Conservation (phyloP, 2,797 vertebrate genomes). For the Acrossocheilus wenchowensis region DNA sequence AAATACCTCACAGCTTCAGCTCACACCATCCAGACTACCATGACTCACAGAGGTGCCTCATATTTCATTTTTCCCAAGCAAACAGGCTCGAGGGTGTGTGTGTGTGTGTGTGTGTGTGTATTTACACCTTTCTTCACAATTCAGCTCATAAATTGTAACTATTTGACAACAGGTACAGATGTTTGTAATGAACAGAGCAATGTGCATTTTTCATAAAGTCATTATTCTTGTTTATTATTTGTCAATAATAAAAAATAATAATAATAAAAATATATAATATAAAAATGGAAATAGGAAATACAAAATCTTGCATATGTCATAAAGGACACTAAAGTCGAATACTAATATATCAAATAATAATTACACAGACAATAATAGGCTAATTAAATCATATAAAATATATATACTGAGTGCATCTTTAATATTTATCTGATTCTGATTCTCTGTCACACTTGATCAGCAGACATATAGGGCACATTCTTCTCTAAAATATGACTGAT, state of each 20-base stretch:
- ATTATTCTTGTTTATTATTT: neutral
- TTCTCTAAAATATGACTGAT: neutral
- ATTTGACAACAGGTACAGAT: neutral
- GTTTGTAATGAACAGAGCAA: slow-evolving; percentile 9
- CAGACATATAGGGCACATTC: neutral
- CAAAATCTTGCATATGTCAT: neutral
- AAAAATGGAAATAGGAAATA: neutral
- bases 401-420: neutral
- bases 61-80: slow-evolving; percentile 52
- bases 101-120: neutral
- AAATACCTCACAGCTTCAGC: slow-evolving; percentile 57
- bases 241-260: neutral
- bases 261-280: no score
- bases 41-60: slow-evolving; percentile 41
- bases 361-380: neutral
- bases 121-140: slow-evolving; percentile 12
- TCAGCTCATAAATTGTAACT: neutral
- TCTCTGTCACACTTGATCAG: neutral
- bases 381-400: neutral
- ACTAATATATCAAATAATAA: neutral
- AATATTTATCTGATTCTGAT: neutral
- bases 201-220: neutral
- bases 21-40: slow-evolving; percentile 11
- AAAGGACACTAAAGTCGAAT: neutral
- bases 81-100: slow-evolving; percentile 28